phyloP scores from a whole-genome alignment of 2,113 vertebrate species.

The Mionectes macconnelli region DNA sequence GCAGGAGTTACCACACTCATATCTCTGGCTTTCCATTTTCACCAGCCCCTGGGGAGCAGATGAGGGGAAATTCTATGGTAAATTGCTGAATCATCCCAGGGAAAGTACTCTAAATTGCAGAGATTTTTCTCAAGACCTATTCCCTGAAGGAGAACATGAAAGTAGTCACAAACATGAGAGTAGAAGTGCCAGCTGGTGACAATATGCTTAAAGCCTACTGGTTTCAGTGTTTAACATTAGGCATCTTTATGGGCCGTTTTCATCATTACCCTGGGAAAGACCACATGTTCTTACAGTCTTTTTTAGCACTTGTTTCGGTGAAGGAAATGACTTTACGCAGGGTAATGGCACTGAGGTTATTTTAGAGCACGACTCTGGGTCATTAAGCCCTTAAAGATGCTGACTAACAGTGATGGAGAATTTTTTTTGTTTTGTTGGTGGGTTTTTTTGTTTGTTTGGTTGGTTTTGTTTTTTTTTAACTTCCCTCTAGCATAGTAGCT shows the following conservation, averaged over 20 bases:
- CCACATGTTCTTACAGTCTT: not conserved
- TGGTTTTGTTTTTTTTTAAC: not conserved
- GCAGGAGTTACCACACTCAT: not conserved
- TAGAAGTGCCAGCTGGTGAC: not conserved
- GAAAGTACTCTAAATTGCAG: not conserved
- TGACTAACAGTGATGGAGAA: not conserved
- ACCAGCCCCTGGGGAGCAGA: not conserved
- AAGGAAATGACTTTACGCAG: not conserved
- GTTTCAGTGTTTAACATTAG: not conserved
- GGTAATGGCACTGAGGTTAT: not conserved
- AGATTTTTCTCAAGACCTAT: not conserved
- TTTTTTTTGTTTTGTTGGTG: not conserved
- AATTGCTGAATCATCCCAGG: not conserved
- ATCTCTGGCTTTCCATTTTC: not conserved
- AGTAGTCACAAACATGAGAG: not conserved
- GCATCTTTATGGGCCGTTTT: not conserved
- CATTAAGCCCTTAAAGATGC: not conserved
- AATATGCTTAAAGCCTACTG: not conserved
- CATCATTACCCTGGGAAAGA: not conserved
- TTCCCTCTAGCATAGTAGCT: not conserved
- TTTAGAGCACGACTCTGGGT: not conserved
- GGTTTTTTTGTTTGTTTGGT: not conserved
- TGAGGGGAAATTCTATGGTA: not conserved
- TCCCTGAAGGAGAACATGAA: not conserved
- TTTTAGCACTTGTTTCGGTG: not conserved